A percentile compares a stretch with the other conserved stretches of the same genome.
phyloP scores from a whole-genome alignment of 2,113 vertebrate species.

The Odocoileus hemionus region DNA sequence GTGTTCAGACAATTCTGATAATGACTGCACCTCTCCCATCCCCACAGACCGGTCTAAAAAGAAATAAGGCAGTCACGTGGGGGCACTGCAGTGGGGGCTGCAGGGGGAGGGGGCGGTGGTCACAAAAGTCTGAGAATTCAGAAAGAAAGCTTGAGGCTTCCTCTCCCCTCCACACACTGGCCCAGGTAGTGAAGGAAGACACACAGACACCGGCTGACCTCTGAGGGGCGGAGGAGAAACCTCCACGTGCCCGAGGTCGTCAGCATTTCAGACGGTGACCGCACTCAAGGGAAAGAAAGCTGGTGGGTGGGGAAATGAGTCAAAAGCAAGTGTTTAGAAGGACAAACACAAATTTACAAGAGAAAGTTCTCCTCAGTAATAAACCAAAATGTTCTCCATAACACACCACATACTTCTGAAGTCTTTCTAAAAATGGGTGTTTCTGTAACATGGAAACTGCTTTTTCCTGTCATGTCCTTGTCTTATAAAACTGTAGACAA shows the following conservation, averaged over 20 bases:
- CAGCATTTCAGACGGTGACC: neutral
- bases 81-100: neutral
- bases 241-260: neutral
- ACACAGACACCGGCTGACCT: neutral
- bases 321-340: neutral
- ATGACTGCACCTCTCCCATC: neutral
- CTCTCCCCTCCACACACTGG: neutral
- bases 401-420: neutral
- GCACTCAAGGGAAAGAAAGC: neutral
- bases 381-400: neutral
- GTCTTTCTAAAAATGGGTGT: conserved; percentile 32
- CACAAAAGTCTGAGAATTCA: neutral
- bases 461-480: neutral
- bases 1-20: neutral
- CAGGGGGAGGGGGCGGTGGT: fast-evolving
- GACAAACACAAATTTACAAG: neutral
- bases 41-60: neutral
- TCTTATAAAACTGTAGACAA: conserved; percentile 35
- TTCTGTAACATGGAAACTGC: neutral
- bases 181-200: neutral
- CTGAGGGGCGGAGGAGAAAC: neutral
- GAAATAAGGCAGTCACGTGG: neutral
- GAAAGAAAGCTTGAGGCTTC: neutral
- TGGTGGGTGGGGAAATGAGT: fast-evolving
- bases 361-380: neutral